Evolutionary conservation across 2,113 vertebrate genomes (phyloP).

Genomic region (Anser cygnoides): DNA sequence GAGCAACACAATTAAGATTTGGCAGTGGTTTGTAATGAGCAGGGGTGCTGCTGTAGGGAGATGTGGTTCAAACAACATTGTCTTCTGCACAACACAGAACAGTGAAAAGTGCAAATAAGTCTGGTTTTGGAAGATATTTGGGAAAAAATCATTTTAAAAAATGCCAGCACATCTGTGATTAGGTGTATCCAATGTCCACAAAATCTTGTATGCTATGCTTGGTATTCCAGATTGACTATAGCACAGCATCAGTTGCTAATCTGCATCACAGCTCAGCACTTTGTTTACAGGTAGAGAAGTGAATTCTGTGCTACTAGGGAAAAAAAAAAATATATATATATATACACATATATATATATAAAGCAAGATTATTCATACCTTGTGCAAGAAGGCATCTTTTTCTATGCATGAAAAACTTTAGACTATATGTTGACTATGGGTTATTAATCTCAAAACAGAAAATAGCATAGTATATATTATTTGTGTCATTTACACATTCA

Average conservation of each 20-base stretch:
- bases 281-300: neutral
- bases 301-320: neutral
- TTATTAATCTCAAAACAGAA: conserved; percentile 38
- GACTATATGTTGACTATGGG: neutral
- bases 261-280: neutral
- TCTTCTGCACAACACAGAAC: neutral
- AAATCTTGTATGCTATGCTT: neutral
- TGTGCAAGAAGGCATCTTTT: neutral
- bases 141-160: neutral
- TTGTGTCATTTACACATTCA: conserved; percentile 17
- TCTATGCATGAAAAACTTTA: neutral
- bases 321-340: neutral
- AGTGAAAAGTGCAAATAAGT: neutral
- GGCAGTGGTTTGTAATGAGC: accelerated
- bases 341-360: too few species aligned
- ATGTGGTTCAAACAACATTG: neutral
- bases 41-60: accelerated
- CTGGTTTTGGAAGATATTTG: neutral
- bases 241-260: neutral
- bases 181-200: neutral
- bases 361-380: conserved; percentile 14
- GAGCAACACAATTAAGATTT: neutral
- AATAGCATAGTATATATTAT: conserved; percentile 7
- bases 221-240: neutral
- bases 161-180: neutral